phyloP scores from a whole-genome alignment of 2,888 invertebrate genomes.

The Papilio elwesi region DNA sequence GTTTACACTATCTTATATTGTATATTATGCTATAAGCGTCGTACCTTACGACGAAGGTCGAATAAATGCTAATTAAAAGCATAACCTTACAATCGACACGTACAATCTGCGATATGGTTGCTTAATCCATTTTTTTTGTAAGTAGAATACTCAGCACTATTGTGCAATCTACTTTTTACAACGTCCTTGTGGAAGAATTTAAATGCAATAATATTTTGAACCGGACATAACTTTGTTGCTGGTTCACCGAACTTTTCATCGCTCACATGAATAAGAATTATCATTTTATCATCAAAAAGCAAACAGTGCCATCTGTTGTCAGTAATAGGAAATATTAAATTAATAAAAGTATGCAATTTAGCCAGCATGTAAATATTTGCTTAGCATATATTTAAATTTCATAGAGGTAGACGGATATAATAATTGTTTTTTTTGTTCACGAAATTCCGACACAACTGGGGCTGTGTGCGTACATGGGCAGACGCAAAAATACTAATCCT shows the following conservation, averaged over 20 bases:
- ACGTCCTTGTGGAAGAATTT: background rate
- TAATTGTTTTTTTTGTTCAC: too few species aligned
- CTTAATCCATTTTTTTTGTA: conserved; percentile 1
- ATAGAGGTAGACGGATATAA: too few species aligned
- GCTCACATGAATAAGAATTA: background rate
- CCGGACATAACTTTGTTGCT: background rate
- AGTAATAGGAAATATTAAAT: too few species aligned
- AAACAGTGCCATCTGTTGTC: too few species aligned
- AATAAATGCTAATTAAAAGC: conserved; percentile 14
- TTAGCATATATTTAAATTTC: too few species aligned
- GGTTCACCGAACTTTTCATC: background rate
- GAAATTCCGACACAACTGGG: too few species aligned
- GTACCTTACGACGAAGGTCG: conserved; percentile 8
- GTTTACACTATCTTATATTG: background rate
- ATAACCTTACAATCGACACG: conserved; percentile 23
- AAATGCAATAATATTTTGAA: background rate
- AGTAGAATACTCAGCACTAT: background rate
- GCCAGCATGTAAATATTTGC: too few species aligned
- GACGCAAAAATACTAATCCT: too few species aligned
- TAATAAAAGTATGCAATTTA: too few species aligned
- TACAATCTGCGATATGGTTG: background rate
- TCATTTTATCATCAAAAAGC: background rate
- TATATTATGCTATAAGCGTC: background rate
- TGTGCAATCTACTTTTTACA: conserved; percentile 7
- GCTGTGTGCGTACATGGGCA: too few species aligned